Conservation (phyloP, 2,888 invertebrate species). For the Galerucella calmariensis region DNA sequence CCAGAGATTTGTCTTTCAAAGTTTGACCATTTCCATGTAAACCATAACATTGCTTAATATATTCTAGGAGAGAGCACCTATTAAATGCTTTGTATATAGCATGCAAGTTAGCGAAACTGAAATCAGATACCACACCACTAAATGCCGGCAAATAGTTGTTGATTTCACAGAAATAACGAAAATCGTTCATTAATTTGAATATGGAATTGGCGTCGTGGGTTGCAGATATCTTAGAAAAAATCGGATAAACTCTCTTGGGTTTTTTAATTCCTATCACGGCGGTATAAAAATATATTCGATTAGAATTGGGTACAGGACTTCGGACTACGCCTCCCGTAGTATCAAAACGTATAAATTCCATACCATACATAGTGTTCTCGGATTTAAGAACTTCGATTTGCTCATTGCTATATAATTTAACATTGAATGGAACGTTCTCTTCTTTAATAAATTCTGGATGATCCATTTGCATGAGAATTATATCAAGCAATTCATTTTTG, state of each 20-base stretch:
- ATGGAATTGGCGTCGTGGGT: slow-evolving; percentile 40
- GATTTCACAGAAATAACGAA: slow-evolving; percentile 33
- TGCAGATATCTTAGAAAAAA: slow-evolving; percentile 39
- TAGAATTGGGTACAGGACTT: slow-evolving; percentile 31
- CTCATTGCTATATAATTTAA: slow-evolving; percentile 41
- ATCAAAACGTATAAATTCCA: slow-evolving; percentile 44
- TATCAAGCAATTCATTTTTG: slow-evolving; percentile 34
- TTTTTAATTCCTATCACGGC: slow-evolving; percentile 26
- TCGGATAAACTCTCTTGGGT: slow-evolving; percentile 36
- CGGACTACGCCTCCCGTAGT: slow-evolving; percentile 43
- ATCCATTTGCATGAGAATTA: slow-evolving; percentile 38
- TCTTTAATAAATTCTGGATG: slow-evolving; percentile 45
- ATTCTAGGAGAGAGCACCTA: slow-evolving; percentile 29
- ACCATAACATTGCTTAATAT: slow-evolving; percentile 29
- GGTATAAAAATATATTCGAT: slow-evolving; percentile 40
- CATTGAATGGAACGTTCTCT: slow-evolving; percentile 40
- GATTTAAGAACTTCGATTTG: slow-evolving; percentile 37
- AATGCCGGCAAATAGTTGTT: slow-evolving; percentile 39
- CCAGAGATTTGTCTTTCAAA: not conserved
- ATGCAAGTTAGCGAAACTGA: slow-evolving; percentile 43
- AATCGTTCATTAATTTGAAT: slow-evolving; percentile 39
- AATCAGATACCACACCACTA: slow-evolving; percentile 41
- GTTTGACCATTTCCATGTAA: not conserved
- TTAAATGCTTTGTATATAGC: slow-evolving; percentile 37
- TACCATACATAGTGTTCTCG: slow-evolving; percentile 8